These are phyloP conservation scores for Rhinopomastus cyanomelas DNA, from an alignment of 2,113 vertebrate species.

Conservation along the genomic window DNA sequence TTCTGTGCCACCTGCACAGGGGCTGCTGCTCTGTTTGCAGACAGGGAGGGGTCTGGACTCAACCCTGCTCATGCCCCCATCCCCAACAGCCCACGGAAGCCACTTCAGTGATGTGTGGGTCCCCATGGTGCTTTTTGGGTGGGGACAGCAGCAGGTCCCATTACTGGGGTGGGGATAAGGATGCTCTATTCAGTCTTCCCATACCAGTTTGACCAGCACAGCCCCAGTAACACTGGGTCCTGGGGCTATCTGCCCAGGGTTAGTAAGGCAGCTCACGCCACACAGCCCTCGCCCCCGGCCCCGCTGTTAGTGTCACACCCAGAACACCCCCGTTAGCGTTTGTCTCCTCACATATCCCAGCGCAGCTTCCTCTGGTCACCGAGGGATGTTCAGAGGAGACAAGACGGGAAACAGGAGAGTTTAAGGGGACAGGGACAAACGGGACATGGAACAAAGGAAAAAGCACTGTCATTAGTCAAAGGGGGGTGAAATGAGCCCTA, in stretches of 20 bases:
- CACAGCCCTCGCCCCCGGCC: neutral
- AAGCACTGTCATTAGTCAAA: slow-evolving; percentile 41
- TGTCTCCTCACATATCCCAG: slow-evolving; percentile 97
- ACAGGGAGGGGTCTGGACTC: neutral
- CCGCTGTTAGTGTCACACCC: slow-evolving; percentile 48
- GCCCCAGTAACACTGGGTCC: neutral
- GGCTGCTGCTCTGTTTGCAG: neutral
- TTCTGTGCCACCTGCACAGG: neutral
- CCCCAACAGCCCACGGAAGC: neutral
- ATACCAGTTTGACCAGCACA: accelerated
- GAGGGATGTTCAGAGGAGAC: slow-evolving; percentile 73
- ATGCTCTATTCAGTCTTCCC: neutral
- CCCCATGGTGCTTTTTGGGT: neutral
- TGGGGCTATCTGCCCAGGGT: neutral
- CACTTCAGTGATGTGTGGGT: neutral
- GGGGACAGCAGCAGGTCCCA: no score
- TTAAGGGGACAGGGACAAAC: slow-evolving; percentile 51
- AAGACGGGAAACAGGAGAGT: slow-evolving; percentile 68
- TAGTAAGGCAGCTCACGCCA: neutral
- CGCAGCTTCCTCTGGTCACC: slow-evolving; percentile 96
- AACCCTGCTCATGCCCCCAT: neutral
- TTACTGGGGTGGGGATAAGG: neutral
- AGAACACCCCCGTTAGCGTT: slow-evolving; percentile 19
- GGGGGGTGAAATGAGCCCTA: neutral
- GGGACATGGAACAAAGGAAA: slow-evolving; percentile 70